A percentile compares a stretch with the other conserved stretches of the same genome.
Evolutionary conservation across 2,113 vertebrate genomes (phyloP).

Genomic region (Cottus gobio): DNA sequence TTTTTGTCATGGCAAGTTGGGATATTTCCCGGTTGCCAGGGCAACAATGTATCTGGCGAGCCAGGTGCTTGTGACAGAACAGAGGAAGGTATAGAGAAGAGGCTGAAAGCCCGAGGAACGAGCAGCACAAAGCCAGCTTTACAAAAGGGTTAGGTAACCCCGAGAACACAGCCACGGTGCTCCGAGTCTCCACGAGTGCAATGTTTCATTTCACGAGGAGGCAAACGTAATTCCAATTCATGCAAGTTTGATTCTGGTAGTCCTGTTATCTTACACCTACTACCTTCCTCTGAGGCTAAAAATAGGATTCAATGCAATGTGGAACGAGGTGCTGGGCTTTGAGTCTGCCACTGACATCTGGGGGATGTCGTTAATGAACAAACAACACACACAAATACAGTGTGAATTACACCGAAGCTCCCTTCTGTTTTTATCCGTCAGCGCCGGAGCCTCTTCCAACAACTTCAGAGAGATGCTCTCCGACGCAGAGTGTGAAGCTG

Average conservation of each 20-base stretch:
- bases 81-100: constrained; percentile 38
- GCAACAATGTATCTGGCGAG: constrained; percentile 72
- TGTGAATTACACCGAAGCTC: constrained; percentile 63
- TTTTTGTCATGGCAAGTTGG: constrained; percentile 53
- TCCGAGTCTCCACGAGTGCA: constrained; percentile 43
- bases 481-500: constrained; percentile 45
- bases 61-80: constrained; percentile 67
- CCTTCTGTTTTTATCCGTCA: constrained; percentile 59
- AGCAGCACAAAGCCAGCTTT: constrained; percentile 51
- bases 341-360: constrained; percentile 48
- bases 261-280: constrained; percentile 67
- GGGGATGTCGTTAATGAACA: constrained; percentile 57
- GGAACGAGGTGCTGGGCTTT: constrained; percentile 49
- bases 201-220: constrained; percentile 62
- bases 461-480: constrained; percentile 63
- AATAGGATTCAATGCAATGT: constrained; percentile 47
- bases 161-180: constrained; percentile 38
- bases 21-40: constrained; percentile 74
- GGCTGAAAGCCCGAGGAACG: constrained; percentile 48
- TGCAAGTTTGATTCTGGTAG: constrained; percentile 67
- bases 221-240: constrained; percentile 62
- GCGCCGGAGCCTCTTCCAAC: constrained; percentile 40
- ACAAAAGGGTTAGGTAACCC: constrained; percentile 59
- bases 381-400: too few relatives aligned
- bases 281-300: constrained; percentile 65